Evolutionary conservation across 2,113 vertebrate species (phyloP).

Genomic region (Stigmatopora nigra): DNA sequence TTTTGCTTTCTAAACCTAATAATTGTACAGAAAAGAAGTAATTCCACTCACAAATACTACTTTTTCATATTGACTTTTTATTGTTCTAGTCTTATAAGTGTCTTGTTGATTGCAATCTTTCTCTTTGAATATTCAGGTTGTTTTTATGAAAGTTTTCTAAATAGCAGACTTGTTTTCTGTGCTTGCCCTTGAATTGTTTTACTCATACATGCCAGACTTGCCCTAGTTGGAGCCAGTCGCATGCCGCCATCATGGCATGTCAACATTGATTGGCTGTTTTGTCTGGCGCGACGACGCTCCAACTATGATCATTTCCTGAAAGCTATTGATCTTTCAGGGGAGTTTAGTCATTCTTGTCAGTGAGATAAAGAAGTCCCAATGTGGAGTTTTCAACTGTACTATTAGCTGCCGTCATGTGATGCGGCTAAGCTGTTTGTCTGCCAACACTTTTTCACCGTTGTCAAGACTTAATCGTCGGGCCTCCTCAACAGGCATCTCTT

Average conservation of each 20-base stretch:
- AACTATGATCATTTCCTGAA: conserved; percentile 64
- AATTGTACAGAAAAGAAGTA: conserved; percentile 24
- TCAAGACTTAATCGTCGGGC: conserved; percentile 43
- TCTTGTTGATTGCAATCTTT: conserved; percentile 37
- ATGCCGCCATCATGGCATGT: conserved; percentile 43
- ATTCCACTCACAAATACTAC: not conserved
- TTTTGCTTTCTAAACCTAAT: conserved; percentile 22
- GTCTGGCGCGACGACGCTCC: conserved; percentile 36
- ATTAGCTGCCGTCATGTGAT: conserved; percentile 34
- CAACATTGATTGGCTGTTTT: conserved; percentile 59
- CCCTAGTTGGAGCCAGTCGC: conserved; percentile 26
- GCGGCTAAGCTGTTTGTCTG: conserved; percentile 46
- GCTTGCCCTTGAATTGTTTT: conserved; percentile 23
- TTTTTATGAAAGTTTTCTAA: conserved; percentile 65
- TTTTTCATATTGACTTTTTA: conserved; percentile 37
- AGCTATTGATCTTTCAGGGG: conserved; percentile 52
- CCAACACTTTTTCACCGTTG: conserved; percentile 37
- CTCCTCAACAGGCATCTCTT: conserved; percentile 56
- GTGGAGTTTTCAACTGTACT: conserved; percentile 31
- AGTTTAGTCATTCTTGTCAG: conserved; percentile 35
- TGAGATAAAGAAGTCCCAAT: conserved; percentile 18
- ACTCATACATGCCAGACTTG: conserved; percentile 24
- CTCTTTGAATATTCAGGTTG: conserved; percentile 61
- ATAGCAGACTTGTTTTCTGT: conserved; percentile 16
- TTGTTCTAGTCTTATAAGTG: conserved; percentile 17